Evolutionary conservation across 2,113 vertebrate species (phyloP).

Genomic region (Falco punctatus): DNA sequence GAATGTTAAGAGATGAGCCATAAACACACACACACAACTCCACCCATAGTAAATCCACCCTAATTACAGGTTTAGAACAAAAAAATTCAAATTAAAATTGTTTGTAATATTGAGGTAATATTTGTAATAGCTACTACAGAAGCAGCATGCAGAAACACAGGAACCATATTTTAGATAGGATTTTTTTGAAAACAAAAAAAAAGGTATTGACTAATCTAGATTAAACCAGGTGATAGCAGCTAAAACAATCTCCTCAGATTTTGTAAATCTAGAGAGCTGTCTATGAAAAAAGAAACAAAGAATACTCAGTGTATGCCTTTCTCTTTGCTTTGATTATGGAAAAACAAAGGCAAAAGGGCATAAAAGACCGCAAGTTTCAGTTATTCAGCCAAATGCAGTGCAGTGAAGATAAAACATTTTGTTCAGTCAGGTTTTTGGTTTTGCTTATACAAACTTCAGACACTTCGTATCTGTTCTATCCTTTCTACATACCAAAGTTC

Average conservation of each 20-base stretch:
- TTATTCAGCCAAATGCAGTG: not conserved
- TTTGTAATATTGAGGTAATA: conserved; percentile 36
- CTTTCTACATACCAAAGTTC: not conserved
- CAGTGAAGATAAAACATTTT: not conserved
- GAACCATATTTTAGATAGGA: not conserved
- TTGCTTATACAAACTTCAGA: conserved; percentile 34
- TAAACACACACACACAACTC: not conserved
- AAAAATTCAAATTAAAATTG: conserved; percentile 33
- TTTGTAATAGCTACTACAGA: conserved; percentile 30
- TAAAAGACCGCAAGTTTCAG: not conserved
- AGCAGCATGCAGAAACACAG: not conserved
- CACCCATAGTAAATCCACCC: not conserved
- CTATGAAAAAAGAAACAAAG: not conserved
- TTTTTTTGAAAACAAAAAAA: not conserved
- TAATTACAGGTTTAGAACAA: not conserved
- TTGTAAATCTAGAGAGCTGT: not conserved
- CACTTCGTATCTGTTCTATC: not conserved
- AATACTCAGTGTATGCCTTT: not conserved
- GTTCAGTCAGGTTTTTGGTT: not conserved
- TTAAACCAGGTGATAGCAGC: not conserved
- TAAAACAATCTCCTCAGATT: not conserved
- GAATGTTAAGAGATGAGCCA: not conserved
- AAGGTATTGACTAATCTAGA: not conserved
- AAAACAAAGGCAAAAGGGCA: not conserved
- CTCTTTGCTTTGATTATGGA: not conserved